Conservation (phyloP, 2,113 vertebrate species). For the Ptilonorhynchus violaceus region DNA sequence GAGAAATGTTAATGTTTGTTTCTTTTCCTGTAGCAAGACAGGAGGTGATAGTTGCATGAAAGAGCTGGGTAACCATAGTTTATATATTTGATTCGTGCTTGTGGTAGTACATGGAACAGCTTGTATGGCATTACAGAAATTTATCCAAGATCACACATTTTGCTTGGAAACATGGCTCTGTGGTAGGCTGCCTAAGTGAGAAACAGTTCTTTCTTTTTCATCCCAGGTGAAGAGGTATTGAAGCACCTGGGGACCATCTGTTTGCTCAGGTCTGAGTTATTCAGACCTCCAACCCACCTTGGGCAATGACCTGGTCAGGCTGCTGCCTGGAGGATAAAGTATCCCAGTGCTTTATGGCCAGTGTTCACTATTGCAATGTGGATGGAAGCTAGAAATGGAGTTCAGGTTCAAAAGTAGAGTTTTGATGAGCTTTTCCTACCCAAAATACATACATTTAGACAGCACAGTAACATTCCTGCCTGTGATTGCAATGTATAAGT, state of each 20-base stretch:
- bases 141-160: neutral
- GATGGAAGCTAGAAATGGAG: neutral
- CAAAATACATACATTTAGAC: neutral
- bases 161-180: neutral
- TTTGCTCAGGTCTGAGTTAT: neutral
- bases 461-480: neutral
- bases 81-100: neutral
- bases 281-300: neutral
- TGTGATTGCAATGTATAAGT: neutral
- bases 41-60: neutral
- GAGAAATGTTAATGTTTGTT: neutral
- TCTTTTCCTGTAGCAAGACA: neutral
- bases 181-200: neutral
- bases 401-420: neutral
- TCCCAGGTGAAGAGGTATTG: neutral
- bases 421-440: neutral
- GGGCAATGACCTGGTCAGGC: neutral
- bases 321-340: neutral
- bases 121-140: neutral
- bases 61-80: neutral
- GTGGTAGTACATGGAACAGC: neutral
- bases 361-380: neutral
- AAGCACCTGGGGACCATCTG: neutral
- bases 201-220: neutral
- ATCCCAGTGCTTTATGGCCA: neutral